phyloP scores from a whole-genome alignment of 1,140 invertebrate species.

The Arion vulgaris region DNA sequence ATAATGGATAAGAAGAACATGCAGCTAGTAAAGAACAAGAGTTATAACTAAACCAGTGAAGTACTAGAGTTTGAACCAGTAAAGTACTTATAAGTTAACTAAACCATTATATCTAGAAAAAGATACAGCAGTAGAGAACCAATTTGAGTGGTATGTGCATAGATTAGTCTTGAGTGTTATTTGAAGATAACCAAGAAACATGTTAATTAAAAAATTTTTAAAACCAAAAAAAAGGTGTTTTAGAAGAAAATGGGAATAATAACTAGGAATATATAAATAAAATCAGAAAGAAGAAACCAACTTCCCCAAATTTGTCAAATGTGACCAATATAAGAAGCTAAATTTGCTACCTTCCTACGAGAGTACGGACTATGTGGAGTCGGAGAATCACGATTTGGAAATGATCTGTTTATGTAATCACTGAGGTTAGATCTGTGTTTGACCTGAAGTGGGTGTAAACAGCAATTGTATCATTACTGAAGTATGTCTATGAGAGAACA shows the following conservation, averaged over 20 bases:
- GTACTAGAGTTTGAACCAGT: too few relatives aligned
- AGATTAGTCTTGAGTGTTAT: too few relatives aligned
- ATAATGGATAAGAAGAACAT: too few relatives aligned
- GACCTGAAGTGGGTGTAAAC: background rate
- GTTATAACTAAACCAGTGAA: too few relatives aligned
- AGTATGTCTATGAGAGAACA: background rate
- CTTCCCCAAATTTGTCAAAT: background rate
- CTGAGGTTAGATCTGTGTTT: background rate
- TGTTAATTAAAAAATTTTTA: too few relatives aligned
- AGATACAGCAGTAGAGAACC: too few relatives aligned
- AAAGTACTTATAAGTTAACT: too few relatives aligned
- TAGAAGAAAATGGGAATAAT: background rate
- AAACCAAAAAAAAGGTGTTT: too few relatives aligned
- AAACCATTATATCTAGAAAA: too few relatives aligned
- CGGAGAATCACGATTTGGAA: conserved; percentile 5
- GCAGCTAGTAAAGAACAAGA: too few relatives aligned
- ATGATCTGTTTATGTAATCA: background rate
- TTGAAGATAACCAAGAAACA: too few relatives aligned
- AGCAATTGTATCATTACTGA: background rate
- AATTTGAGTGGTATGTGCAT: too few relatives aligned
- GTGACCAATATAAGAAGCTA: conserved; percentile 12
- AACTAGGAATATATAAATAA: conserved; percentile 14
- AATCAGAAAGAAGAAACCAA: conserved; percentile 28
- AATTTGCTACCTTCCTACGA: background rate
- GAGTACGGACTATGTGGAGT: background rate